These are phyloP conservation scores for Myiopsitta monachus DNA, from an alignment of 2,113 vertebrate genomes.

Conservation along the genomic window DNA sequence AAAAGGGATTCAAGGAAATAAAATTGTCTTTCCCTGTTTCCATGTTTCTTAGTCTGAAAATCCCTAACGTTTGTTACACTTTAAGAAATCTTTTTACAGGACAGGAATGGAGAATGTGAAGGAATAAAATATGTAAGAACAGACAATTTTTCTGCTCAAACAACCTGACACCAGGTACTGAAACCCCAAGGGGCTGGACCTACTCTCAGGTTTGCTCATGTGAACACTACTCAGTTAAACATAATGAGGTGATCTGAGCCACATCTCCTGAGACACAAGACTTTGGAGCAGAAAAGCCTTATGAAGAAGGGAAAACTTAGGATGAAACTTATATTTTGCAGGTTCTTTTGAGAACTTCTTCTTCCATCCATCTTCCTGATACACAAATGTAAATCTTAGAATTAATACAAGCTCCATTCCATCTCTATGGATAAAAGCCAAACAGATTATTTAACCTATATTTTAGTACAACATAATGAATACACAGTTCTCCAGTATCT, in stretches of 20 bases:
- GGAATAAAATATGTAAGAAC: neutral
- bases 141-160: neutral
- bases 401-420: neutral
- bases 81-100: neutral
- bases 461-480: slow-evolving; percentile 1
- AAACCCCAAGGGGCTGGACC: neutral
- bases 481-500: neutral
- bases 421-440: neutral
- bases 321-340: neutral
- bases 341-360: neutral
- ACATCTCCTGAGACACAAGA: neutral
- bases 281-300: neutral
- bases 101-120: neutral
- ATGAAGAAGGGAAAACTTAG: neutral
- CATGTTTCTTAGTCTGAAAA: neutral
- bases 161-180: neutral
- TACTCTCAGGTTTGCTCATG: neutral
- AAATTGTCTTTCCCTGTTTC: neutral
- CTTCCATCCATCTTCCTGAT: neutral
- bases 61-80: neutral
- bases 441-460: neutral
- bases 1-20: neutral
- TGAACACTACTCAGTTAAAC: neutral
- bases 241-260: neutral
- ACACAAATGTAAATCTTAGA: neutral